phyloP scores from a whole-genome alignment of 2,888 invertebrate genomes.

The Pandemis cinnamomeana region DNA sequence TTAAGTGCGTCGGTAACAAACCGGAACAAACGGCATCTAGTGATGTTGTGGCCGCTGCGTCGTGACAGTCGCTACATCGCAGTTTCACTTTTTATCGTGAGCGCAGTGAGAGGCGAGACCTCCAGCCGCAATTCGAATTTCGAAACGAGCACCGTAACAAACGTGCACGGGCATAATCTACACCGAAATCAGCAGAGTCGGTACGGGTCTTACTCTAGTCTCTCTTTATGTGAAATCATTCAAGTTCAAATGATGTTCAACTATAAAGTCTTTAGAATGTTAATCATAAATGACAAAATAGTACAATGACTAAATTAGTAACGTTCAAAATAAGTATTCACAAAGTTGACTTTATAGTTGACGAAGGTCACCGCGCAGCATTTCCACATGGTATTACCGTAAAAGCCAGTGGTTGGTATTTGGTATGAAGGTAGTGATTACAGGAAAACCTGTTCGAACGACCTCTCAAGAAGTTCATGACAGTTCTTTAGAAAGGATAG shows the following conservation, averaged over 20 bases:
- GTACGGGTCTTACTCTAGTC: conserved; percentile 18
- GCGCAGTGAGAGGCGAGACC: conserved; percentile 79
- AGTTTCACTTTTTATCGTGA: conserved; percentile 83
- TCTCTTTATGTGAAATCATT: conserved; percentile 6
- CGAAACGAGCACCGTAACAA: conserved; percentile 74
- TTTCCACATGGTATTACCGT: conserved; percentile 45
- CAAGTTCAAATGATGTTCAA: neutral
- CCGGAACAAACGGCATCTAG: conserved; percentile 78
- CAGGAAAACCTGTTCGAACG: conserved; percentile 55
- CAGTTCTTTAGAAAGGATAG: conserved; percentile 23
- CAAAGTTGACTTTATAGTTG: conserved; percentile 14
- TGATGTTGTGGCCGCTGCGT: conserved; percentile 56
- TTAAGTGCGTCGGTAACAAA: conserved; percentile 47
- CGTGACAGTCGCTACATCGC: conserved; percentile 74
- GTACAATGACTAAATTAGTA: neutral
- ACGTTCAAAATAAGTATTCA: neutral
- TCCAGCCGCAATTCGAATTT: conserved; percentile 77
- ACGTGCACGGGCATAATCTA: conserved; percentile 60
- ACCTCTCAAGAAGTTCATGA: conserved; percentile 38
- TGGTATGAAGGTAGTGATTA: conserved; percentile 52
- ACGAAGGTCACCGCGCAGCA: conserved; percentile 36
- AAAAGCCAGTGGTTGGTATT: conserved; percentile 64
- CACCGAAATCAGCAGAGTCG: conserved; percentile 54
- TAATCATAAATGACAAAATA: neutral
- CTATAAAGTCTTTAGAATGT: neutral